Conservation (phyloP, 2,113 vertebrate genomes). For the Isurus oxyrinchus region DNA sequence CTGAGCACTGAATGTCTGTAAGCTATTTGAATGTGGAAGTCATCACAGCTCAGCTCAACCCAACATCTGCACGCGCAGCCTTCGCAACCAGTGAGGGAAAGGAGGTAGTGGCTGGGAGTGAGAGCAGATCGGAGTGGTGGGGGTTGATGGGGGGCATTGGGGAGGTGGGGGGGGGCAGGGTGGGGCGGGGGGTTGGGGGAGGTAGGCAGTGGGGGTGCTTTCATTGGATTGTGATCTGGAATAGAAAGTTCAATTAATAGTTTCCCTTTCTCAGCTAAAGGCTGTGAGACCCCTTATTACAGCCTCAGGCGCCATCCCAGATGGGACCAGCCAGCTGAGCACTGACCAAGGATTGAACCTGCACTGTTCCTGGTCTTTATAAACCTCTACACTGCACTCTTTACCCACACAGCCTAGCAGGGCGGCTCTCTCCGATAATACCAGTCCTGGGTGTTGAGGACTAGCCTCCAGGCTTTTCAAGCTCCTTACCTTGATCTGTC, state of each 20-base stretch:
- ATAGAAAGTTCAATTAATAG: background rate
- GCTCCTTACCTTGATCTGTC: slow-evolving; percentile 17
- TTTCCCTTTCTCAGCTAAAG: background rate
- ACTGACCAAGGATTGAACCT: background rate
- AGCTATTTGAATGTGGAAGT: background rate
- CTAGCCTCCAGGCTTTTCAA: background rate
- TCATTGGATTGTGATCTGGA: background rate
- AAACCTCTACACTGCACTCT: background rate
- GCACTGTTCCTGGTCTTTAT: background rate
- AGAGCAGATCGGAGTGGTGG: too few species aligned
- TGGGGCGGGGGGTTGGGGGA: background rate
- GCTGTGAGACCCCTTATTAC: background rate
- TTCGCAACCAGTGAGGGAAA: background rate
- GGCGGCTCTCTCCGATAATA: too few species aligned
- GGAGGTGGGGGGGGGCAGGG: too few species aligned
- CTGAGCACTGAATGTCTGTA: too few species aligned
- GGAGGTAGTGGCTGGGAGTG: background rate
- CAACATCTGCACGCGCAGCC: background rate
- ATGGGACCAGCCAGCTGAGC: background rate
- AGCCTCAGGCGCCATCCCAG: background rate
- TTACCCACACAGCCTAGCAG: background rate
- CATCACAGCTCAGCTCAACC: background rate
- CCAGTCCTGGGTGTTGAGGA: background rate
- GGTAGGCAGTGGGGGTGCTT: background rate
- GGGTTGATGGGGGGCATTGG: background rate